Base-by-base conservation (phyloP, 2,113 vertebrate species). In the Recurvirostra avosetta region DNA sequence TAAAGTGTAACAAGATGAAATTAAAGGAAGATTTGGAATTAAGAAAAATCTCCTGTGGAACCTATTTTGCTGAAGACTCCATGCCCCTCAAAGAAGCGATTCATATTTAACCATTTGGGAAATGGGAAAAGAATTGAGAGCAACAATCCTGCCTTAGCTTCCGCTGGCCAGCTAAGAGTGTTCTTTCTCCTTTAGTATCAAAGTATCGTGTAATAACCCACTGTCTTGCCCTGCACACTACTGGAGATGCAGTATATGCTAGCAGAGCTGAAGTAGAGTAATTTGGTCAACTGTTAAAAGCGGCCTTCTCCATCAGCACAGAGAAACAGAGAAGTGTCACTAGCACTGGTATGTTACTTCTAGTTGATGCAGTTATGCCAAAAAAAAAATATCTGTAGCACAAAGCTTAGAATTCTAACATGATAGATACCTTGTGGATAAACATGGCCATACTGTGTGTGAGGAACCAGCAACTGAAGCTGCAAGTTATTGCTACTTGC, bases 131-230 rank as follows among this genome's bases (percentile, higher is more conserved):
- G 52, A 81, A 70, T 85, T 76, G 59, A 55, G 45, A 92, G 47
- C 58, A 97, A 94, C 52, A 96, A 86, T 86, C 56, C 67, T 81
- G 65, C 56, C 67, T 80, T 93, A 79, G 89, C 59, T 92, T 95
- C 79, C 68, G 30, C 41, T 79, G 88, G 65, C 52, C n/a, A 79
- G 34, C 41, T 50, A 66, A 45, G 29, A 78, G 20, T 17, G 32
- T 38, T 73, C 71, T 40, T 92, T 90, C 65, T 86, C 52, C 40
- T 72, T 71, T 40, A 86, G 61, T 62, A 82, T 86, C 72, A 80
- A 83, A 92, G 59, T 72, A 47, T n/a, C 5, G 7, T 3, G 25
- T 72, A 55, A 78, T 87, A 91, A 40, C 9, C 1, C 16, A 17
- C 32, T 59, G 41, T 56, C 43, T 84, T 63, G 40, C 6, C 14